Evolutionary conservation across 2,888 invertebrate genomes (phyloP).

Genomic region (Synanthedon tipuliformis): DNA sequence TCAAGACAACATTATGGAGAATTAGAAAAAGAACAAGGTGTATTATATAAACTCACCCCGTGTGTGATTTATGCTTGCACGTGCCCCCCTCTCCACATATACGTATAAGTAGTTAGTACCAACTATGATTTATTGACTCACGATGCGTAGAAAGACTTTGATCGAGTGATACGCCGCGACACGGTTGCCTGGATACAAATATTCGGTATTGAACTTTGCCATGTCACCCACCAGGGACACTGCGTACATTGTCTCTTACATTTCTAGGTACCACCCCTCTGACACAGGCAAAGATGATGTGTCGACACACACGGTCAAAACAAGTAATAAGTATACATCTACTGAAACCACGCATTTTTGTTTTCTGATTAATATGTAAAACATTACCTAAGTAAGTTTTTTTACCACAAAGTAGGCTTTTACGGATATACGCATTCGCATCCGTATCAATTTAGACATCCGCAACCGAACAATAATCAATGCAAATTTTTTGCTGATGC

Average conservation of each 20-base stretch:
- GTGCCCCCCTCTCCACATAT: constrained; percentile 17
- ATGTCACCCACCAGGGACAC: neutral
- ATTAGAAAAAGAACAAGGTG: neutral
- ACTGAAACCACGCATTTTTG: too few relatives aligned
- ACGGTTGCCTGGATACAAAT: constrained; percentile 30
- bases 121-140: constrained; percentile 25
- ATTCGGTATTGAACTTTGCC: constrained; percentile 20
- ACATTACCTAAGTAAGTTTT: too few relatives aligned
- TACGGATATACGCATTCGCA: too few relatives aligned
- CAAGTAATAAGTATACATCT: too few relatives aligned
- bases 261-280: neutral
- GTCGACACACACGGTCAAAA: too few relatives aligned
- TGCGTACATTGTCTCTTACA: neutral
- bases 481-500: too few relatives aligned
- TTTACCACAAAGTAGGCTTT: too few relatives aligned
- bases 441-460: too few relatives aligned
- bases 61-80: constrained; percentile 27
- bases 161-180: constrained; percentile 9
- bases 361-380: too few relatives aligned
- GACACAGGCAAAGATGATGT: too few relatives aligned
- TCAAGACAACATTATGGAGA: neutral
- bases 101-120: constrained; percentile 23
- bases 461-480: too few relatives aligned
- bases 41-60: constrained; percentile 13
- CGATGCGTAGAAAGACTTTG: constrained; percentile 27